Conservation (phyloP, 2,888 invertebrate species). For the Pomacea canaliculata region DNA sequence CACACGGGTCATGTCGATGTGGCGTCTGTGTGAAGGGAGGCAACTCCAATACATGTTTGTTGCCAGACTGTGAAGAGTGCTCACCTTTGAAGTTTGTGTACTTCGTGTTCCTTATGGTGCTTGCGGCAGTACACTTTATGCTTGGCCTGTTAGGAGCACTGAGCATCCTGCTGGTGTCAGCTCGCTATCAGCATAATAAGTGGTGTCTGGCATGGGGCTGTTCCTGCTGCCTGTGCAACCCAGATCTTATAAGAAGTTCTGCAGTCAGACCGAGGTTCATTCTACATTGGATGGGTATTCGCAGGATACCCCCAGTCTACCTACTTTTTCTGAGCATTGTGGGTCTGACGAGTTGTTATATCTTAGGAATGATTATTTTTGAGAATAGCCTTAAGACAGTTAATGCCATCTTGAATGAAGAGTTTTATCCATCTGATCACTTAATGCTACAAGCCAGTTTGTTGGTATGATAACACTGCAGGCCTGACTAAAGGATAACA, state of each 20-base stretch:
- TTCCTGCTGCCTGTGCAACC: constrained; percentile 59
- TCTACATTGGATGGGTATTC: constrained; percentile 11
- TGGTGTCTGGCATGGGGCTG: constrained; percentile 46
- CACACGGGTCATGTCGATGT: constrained; percentile 62
- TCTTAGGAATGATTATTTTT: constrained; percentile 37
- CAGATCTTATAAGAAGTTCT: constrained; percentile 39
- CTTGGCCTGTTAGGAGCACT: constrained; percentile 50
- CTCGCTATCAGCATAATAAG: constrained; percentile 41
- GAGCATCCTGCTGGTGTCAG: constrained; percentile 46
- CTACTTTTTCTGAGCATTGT: constrained; percentile 43
- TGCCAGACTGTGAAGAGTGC: constrained; percentile 58
- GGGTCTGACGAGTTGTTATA: constrained; percentile 31
- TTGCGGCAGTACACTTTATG: constrained; percentile 34
- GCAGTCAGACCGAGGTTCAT: constrained; percentile 17
- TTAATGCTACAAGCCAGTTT: constrained; percentile 48
- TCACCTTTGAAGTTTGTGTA: constrained; percentile 34
- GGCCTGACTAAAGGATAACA: neutral
- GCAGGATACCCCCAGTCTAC: constrained; percentile 46
- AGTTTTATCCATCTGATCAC: constrained; percentile 63
- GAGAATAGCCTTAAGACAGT: constrained; percentile 40
- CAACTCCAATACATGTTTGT: constrained; percentile 44
- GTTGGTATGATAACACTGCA: neutral
- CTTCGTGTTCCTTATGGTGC: constrained; percentile 33
- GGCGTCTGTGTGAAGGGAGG: constrained; percentile 58
- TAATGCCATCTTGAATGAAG: constrained; percentile 53